A percentile compares a stretch with the other conserved stretches of the same genome.
phyloP scores from a whole-genome alignment of 2,113 vertebrate species.

The Mastomys natalensis region DNA sequence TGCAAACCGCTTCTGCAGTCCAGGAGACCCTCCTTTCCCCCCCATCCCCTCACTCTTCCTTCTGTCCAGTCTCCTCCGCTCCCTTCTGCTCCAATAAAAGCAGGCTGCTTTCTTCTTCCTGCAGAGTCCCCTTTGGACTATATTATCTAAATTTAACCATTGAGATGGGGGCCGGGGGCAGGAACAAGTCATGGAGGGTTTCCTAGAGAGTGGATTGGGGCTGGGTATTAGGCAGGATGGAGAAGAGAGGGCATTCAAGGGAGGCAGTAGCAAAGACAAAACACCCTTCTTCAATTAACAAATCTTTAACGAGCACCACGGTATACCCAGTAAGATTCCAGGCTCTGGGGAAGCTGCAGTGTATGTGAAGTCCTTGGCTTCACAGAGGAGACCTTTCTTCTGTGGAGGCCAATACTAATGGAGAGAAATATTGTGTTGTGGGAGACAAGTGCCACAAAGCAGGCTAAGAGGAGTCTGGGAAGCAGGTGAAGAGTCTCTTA shows the following conservation, averaged over 20 bases:
- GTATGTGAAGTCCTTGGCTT: not conserved
- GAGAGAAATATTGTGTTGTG: no score
- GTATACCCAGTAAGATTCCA: not conserved
- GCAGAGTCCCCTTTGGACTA: not conserved
- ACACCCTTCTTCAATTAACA: not conserved
- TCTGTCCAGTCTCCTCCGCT: no score
- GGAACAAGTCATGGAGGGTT: not conserved
- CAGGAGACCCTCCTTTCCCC: rapidly evolving
- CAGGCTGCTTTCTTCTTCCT: not conserved
- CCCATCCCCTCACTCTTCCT: not conserved
- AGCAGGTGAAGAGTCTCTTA: not conserved
- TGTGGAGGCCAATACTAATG: not conserved
- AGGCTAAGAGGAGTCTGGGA: not conserved
- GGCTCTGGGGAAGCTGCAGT: not conserved
- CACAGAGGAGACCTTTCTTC: not conserved
- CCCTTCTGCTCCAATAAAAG: slow-evolving; percentile 65
- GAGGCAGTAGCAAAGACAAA: not conserved
- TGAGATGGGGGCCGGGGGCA: not conserved
- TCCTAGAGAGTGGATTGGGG: not conserved
- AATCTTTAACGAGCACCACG: not conserved
- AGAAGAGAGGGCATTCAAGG: not conserved
- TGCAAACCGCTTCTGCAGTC: not conserved
- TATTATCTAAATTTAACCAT: not conserved
- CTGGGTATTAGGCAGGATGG: not conserved
- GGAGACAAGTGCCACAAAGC: not conserved